These are phyloP conservation scores for Tupaia chinensis DNA, from an alignment of 2,113 vertebrate species.

Conservation along the genomic window DNA sequence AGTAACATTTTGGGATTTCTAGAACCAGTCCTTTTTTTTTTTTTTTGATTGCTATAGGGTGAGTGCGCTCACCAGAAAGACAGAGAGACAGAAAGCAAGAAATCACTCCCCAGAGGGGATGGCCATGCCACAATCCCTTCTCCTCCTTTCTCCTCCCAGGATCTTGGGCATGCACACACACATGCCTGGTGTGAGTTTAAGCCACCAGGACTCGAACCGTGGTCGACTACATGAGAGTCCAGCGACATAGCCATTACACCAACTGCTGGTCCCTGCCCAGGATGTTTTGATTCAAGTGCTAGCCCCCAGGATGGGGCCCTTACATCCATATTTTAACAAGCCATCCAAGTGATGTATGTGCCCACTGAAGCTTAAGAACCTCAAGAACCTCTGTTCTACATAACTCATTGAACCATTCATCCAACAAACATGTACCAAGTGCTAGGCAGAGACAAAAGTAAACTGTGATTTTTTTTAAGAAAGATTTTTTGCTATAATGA, in stretches of 20 bases:
- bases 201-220: no score
- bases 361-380: neutral
- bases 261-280: no score
- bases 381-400: neutral
- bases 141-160: no score
- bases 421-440: neutral
- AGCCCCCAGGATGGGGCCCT: neutral
- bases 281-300: neutral
- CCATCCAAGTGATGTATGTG: neutral
- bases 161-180: no score
- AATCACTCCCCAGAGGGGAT: no score
- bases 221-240: no score
- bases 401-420: neutral
- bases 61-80: no score
- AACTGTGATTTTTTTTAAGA: neutral
- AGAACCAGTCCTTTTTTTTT: neutral
- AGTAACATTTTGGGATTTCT: neutral
- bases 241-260: no score
- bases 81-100: no score
- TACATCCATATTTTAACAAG: constrained; percentile 16
- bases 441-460: neutral
- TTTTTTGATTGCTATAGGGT: neutral
- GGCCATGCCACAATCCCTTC: no score
- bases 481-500: no score
- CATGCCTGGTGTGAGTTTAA: no score